Evolutionary conservation across 2,797 vertebrate genomes (phyloP).

Genomic region (Linurgus olivaceus): DNA sequence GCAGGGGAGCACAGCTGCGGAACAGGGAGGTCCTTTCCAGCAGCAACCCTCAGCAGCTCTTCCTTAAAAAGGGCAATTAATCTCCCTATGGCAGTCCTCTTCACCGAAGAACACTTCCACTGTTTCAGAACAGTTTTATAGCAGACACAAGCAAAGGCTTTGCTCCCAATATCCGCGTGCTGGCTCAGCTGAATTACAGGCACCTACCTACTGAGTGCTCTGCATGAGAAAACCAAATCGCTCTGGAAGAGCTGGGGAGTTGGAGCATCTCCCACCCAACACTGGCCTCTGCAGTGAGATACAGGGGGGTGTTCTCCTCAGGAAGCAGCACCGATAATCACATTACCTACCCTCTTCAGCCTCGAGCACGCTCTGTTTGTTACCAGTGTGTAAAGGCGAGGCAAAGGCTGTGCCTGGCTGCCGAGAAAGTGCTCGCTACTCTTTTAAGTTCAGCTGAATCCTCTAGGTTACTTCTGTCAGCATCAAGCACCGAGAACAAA

Average conservation of each 20-base stretch:
- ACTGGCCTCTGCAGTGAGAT: accelerated
- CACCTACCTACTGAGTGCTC: accelerated
- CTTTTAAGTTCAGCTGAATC: background rate
- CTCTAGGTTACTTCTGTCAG: conserved; percentile 1
- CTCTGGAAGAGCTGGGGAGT: background rate
- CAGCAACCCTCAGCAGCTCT: background rate
- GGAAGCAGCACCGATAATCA: accelerated
- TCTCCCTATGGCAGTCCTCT: too few species aligned
- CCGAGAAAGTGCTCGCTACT: accelerated
- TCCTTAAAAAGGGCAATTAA: background rate
- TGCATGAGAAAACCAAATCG: accelerated
- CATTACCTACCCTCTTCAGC: background rate
- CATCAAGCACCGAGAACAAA: background rate
- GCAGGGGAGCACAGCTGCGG: accelerated
- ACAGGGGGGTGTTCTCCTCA: accelerated
- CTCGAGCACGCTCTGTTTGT: accelerated
- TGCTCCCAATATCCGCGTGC: accelerated
- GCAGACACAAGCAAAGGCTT: background rate
- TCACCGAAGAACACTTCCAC: accelerated
- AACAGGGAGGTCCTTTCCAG: background rate
- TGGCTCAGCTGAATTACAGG: background rate
- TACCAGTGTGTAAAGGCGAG: background rate
- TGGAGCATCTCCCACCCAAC: background rate
- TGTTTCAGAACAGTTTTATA: background rate
- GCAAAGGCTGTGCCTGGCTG: background rate